phyloP scores from a whole-genome alignment of 2,113 vertebrate genomes.

The Heteronetta atricapilla region DNA sequence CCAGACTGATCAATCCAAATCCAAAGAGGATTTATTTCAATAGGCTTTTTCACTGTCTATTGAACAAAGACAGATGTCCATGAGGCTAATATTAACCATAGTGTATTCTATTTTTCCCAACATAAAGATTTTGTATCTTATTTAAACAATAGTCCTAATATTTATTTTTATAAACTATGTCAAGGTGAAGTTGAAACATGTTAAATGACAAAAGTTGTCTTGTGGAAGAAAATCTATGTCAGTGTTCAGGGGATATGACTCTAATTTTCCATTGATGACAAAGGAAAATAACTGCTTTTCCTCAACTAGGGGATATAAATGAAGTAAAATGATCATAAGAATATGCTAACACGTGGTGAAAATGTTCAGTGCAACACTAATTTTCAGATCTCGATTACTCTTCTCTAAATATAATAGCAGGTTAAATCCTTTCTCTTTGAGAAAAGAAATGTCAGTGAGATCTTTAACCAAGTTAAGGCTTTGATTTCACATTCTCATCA shows the following conservation, averaged over 20 bases:
- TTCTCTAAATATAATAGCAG: neutral
- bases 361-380: neutral
- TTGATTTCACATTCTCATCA: neutral
- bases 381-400: neutral
- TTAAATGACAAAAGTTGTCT: neutral
- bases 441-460: fast-evolving
- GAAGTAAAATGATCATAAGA: neutral
- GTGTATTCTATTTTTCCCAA: neutral
- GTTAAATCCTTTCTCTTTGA: neutral
- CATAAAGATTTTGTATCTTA: neutral
- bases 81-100: neutral
- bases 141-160: neutral
- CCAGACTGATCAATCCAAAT: neutral
- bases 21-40: neutral
- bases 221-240: neutral
- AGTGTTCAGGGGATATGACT: neutral
- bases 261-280: neutral
- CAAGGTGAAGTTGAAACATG: neutral
- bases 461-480: neutral
- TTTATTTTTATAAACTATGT: neutral
- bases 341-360: neutral
- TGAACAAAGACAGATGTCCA: neutral
- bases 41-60: neutral
- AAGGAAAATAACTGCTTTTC: neutral
- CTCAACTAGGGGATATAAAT: neutral